A percentile compares a stretch with the other conserved stretches of the same genome.
Evolutionary conservation across 1,140 invertebrate species (phyloP).

Genomic region (Drosophila punjabiensis): DNA sequence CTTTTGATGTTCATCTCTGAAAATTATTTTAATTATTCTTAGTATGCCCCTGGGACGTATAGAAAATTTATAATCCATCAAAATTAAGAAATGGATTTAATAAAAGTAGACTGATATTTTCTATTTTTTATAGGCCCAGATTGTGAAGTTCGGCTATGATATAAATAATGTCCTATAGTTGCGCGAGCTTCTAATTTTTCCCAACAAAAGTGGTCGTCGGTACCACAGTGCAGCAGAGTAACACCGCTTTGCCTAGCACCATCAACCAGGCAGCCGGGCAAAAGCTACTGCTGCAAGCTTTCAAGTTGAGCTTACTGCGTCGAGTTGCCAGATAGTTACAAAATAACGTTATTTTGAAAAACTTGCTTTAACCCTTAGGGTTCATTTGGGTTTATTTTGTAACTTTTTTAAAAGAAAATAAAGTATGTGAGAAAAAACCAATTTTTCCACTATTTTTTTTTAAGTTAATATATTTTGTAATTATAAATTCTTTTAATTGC

Average conservation of each 20-base stretch:
- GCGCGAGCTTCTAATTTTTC: neutral
- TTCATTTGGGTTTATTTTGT: neutral
- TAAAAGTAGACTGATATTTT: too few species aligned
- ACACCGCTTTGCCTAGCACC: neutral
- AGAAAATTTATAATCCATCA: too few species aligned
- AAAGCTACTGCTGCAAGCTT: slow-evolving; percentile 20
- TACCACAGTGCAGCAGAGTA: neutral
- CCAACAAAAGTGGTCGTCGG: neutral
- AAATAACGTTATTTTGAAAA: neutral
- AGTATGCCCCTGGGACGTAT: too few species aligned
- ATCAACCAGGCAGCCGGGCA: neutral
- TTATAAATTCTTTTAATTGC: too few species aligned
- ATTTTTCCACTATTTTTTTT: too few species aligned
- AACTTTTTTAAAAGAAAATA: neutral
- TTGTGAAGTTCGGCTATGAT: too few species aligned
- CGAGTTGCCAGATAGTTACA: slow-evolving; percentile 33
- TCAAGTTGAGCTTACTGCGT: slow-evolving; percentile 19
- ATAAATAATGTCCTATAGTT: neutral
- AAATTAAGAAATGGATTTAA: too few species aligned
- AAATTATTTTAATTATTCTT: neutral
- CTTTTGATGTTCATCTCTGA: neutral
- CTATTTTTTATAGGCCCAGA: too few species aligned
- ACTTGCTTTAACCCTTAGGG: neutral
- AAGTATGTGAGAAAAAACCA: too few species aligned
- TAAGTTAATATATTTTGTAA: too few species aligned